Evolutionary conservation across 2,797 vertebrate species (phyloP), one percentile per base, ranked within the genome.

Genomic region (Malurus leucopterus): DNA sequence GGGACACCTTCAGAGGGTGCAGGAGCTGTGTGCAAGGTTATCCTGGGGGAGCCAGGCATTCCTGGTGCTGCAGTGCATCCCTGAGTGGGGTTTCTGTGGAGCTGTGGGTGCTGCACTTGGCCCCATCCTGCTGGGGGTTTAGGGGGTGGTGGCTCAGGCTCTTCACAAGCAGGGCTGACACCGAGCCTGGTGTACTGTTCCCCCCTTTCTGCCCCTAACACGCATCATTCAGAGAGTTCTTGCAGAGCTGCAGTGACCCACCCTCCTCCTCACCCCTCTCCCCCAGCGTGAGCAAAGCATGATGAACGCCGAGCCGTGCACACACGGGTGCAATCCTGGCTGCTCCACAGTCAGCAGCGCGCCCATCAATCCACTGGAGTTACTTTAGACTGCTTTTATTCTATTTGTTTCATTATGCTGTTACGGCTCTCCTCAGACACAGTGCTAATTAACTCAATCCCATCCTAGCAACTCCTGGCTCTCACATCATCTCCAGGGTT

Each of bases 391-490:
- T 46, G 80, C 61, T 91, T 91, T 82, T 73, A 88, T 82, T 79
- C 85, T 89, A 54, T 91, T 93, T 90, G 81, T 92, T 94, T 91
- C 77, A 67, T 91, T 84, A 68, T 1, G 13, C 64, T 62, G 41
- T 88, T 93, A 93, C 1, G 0, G 71, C 46, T 84, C 87, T 94
- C 70, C 51, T 93, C 79, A 92, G 89, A 87, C 67, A n/a, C 69
- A n/a, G 44, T 65, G 87, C 91, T 95, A 91, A 92, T 94, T 95
- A 92, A 91, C 80, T 94, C 53, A 61, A 34, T 91, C 85, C 85
- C 71, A 82, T 73, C 57, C 57, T 69, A 75, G 77, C 67, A 73
- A 75, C 40, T 91, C 63, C 26, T 76, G 64, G 77, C 68, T 94
- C 65, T 49, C 70, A 61, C 38, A 78, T 80, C 44, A 77, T 85